Conservation (phyloP, 2,888 invertebrate species). For the Leuctra nigra region DNA sequence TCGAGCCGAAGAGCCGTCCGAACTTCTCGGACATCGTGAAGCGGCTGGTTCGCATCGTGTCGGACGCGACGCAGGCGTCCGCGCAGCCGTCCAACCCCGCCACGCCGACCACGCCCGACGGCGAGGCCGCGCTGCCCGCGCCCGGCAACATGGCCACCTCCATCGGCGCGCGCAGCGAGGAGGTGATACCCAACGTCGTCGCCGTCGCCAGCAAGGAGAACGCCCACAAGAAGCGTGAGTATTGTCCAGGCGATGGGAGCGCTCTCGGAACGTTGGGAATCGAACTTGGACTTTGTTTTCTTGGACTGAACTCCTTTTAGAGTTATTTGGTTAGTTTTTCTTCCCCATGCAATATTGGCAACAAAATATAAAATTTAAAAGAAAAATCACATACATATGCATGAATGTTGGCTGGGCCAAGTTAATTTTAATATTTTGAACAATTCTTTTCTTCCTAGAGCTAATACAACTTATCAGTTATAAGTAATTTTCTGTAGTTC, state of each 20-base stretch:
- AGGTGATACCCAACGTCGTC: conserved; percentile 38
- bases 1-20: conserved; percentile 83
- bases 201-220: conserved; percentile 16
- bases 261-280: too few species aligned
- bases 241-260: neutral
- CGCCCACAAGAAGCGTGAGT: conserved; percentile 20
- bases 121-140: neutral
- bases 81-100: conserved; percentile 5
- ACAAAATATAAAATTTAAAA: too few species aligned
- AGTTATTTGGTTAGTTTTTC: too few species aligned
- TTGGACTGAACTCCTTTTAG: too few species aligned
- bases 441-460: too few species aligned
- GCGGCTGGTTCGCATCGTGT: conserved; percentile 43
- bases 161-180: conserved; percentile 42
- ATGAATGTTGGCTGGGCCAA: too few species aligned
- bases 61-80: conserved; percentile 24
- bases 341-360: too few species aligned
- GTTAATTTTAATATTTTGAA: too few species aligned
- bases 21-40: conserved; percentile 75
- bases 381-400: too few species aligned
- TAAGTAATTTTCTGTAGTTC: too few species aligned
- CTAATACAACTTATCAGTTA: too few species aligned
- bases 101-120: neutral
- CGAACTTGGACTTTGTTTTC: too few species aligned
- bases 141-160: conserved; percentile 2